Base-by-base conservation (phyloP, 2,888 invertebrate species). In the Graphium colonna region DNA sequence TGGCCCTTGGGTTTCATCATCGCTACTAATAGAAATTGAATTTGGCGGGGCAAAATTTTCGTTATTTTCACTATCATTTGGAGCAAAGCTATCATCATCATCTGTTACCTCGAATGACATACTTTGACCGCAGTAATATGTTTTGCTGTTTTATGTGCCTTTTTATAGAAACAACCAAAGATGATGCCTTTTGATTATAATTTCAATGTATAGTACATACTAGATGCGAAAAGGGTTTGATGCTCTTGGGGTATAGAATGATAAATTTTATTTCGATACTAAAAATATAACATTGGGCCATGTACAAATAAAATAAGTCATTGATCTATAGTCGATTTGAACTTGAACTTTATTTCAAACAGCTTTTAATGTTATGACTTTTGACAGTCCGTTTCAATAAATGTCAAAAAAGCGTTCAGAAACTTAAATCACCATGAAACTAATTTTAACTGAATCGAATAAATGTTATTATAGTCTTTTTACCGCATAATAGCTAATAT, bases 61-160 rank as follows among this genome's bases (percentile, higher is more conserved):
- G 5, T 52, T 45, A 52, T 40, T 41, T 42, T 59, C 56, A 49
- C 55, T 60, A 58, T 55, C 58, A 12, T 36, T 13, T 57, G 38
- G 41, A 4, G 60, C 65, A 45, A 74, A 71, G 61, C 73, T 75
- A 41, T 78, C 75, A 12, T 79, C 79, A 56, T 82, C 82, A 40
- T 82, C 82, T 3, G 81, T 75, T 63, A 82, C 68, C 51, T 71
- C 72, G 38, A 38, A 13, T 7, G 47, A 52, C 52, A 52, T 52
- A 43, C 13, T 52, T 17, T 28, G n/a, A 36, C n/a, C 13, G 9
- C 33, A 10, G 33, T 4, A 3, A 1, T 48, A 28, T 48, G 13
- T 1, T 40, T 28, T 5, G 40, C n/a, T 12, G 15, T 18, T 31
- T 9, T 31, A 31, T 36, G 12, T 55, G 57, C 53, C 15, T 12